Evolutionary conservation across 35 echinoderm and acorn worm species (phyloP).

Genomic region (Patiria miniata): DNA sequence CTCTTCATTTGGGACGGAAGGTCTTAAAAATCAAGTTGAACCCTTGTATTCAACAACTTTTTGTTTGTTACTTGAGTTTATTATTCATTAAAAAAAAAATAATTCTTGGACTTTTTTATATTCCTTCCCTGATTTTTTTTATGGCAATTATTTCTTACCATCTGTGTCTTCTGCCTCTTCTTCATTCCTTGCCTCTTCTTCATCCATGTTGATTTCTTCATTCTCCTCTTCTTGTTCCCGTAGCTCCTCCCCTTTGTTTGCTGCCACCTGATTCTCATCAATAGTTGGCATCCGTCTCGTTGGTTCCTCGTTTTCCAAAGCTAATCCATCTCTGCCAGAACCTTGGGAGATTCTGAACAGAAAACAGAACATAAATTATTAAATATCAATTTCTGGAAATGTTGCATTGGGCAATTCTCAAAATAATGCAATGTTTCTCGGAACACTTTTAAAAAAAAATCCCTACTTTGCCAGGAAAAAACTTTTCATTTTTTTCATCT

Average conservation of each 20-base stretch:
- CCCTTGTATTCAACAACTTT: too few relatives aligned
- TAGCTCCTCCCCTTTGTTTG: not conserved
- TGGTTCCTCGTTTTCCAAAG: constrained; percentile 43
- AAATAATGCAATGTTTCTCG: too few relatives aligned
- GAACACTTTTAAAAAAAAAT: too few relatives aligned
- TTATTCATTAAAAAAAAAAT: too few relatives aligned
- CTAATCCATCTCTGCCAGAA: constrained; percentile 69
- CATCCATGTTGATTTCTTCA: not conserved
- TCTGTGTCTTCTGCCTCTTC: constrained; percentile 6
- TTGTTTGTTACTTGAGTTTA: too few relatives aligned
- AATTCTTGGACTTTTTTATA: too few relatives aligned
- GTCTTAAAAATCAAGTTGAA: too few relatives aligned
- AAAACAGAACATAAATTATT: not conserved
- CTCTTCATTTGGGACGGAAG: not conserved
- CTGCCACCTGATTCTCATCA: constrained; percentile 39
- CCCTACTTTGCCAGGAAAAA: too few relatives aligned
- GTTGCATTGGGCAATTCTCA: not conserved
- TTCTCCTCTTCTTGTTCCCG: not conserved
- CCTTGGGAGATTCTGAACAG: constrained; percentile 79
- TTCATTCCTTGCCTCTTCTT: constrained; percentile 1
- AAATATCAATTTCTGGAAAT: not conserved
- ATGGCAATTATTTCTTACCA: too few relatives aligned
- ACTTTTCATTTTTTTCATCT: too few relatives aligned
- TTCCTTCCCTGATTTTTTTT: too few relatives aligned
- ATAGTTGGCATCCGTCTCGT: constrained; percentile 66